Percentiles rank a stretch among this genome's conserved stretches.
phyloP scores from a whole-genome alignment of 2,888 invertebrate species.

The Pristionchus japonicus region DNA sequence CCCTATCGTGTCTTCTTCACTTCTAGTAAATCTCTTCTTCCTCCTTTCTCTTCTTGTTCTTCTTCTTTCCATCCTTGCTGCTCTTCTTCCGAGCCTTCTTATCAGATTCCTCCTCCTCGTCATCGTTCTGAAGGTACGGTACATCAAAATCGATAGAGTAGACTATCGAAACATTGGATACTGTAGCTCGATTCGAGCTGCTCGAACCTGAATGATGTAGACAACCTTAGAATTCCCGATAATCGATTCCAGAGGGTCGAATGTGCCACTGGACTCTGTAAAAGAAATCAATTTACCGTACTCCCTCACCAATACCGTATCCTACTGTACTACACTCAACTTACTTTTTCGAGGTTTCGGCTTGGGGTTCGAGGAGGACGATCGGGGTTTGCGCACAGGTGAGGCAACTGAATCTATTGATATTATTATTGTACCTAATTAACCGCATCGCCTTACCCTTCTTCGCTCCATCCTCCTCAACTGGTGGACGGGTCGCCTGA shows the following conservation, averaged over 20 bases:
- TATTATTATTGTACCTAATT: neutral
- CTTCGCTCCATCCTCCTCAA: neutral
- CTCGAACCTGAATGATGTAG: conserved; percentile 21
- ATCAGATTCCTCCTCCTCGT: conserved; percentile 6
- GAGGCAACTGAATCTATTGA: neutral
- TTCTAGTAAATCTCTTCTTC: neutral
- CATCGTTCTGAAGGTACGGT: neutral
- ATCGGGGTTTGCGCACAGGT: neutral
- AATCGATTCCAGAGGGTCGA: neutral
- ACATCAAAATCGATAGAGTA: neutral
- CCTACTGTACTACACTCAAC: neutral
- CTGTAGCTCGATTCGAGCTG: neutral
- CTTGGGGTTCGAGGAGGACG: neutral
- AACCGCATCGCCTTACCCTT: neutral
- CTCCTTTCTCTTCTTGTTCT: neutral
- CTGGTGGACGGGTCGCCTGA: neutral
- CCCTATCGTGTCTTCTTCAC: neutral
- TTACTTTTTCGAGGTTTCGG: neutral
- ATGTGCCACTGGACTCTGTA: neutral
- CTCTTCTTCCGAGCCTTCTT: neutral
- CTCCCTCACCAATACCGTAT: neutral
- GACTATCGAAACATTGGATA: neutral
- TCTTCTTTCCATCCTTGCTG: neutral
- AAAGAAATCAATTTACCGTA: neutral
- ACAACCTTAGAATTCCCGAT: neutral